phyloP scores from a whole-genome alignment of 2,113 vertebrate species.

The Melozone crissalis region DNA sequence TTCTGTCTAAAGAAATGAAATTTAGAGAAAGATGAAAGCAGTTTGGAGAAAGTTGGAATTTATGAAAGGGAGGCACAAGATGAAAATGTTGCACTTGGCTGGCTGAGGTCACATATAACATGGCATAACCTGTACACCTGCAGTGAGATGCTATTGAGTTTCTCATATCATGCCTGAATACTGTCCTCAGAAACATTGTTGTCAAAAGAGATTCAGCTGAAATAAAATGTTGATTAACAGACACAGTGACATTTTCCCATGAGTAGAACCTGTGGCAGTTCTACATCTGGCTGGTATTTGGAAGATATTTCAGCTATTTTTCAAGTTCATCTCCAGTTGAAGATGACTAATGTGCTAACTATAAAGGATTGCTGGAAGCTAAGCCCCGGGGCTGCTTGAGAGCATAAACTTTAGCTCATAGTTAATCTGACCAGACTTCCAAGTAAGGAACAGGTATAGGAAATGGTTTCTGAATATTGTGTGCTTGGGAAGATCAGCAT shows the following conservation, averaged over 20 bases:
- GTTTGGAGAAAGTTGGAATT: neutral
- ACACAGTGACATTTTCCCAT: neutral
- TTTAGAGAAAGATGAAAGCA: neutral
- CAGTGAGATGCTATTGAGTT: neutral
- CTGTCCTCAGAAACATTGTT: neutral
- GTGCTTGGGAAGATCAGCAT: neutral
- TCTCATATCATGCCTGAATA: slow-evolving; percentile 2
- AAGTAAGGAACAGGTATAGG: neutral
- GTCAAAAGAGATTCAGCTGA: slow-evolving; percentile 12
- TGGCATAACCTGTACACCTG: neutral
- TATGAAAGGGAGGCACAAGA: neutral
- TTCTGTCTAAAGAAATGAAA: neutral
- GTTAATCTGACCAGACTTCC: slow-evolving; percentile 38
- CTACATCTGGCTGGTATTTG: neutral
- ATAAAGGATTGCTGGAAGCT: slow-evolving; percentile 34
- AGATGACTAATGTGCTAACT: slow-evolving; percentile 23
- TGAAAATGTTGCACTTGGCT: neutral
- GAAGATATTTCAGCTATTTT: slow-evolving; percentile 13
- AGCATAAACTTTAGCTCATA: neutral
- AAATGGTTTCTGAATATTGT: neutral
- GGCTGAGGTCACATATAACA: neutral
- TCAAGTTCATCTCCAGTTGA: neutral
- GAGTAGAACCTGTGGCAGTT: slow-evolving; percentile 18
- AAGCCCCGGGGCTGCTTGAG: neutral
- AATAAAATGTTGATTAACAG: slow-evolving; percentile 21